Evolutionary conservation across 2,888 invertebrate genomes (phyloP), one percentile per base, ranked within the genome.

Genomic region (Heteromurus nitidus): DNA sequence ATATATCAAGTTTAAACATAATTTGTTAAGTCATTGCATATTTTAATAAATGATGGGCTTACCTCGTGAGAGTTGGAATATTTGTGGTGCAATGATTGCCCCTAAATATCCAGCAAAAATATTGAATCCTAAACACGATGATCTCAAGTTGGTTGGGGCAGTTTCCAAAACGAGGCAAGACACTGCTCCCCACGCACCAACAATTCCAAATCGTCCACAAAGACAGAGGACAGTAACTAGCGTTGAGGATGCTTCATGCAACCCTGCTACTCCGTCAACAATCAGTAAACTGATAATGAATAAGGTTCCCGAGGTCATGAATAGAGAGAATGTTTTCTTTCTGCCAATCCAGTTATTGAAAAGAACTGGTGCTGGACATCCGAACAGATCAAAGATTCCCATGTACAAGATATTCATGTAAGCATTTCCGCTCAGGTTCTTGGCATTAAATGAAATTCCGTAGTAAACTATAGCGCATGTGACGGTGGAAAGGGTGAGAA

Each of bases 331-430:
- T 5, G 86, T 80, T 55, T 80, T 84, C 22, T 74, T 69, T 79
- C 86, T 53, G 20, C 85, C 85, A 1, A 86, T 67, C 28, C 81
- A 60, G 47, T 84, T 84, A 36, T 76, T 83, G 18, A 82, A 76
- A 11, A 72, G 53, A 24, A 84, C 69, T 11, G 84, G 24, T 13
- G 82, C 82, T 1, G 84, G 82, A 16, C 47, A 79, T 1, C 55
- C 86, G 18, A 84, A 30, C 13, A 81, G 44, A 42, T 86, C 86
- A 20, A 85, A 76, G 5, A 85, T 28, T 7, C 85, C 86, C 77
- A 86, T 76, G 72, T 82, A 85, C 11, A 86, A 44, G 44, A 87
- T 70, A 62, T 86, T 87, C 42, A 82, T 24, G 58, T 85, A 84
- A 9, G 75, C 55, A 74, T 84, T 76, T 30, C 85, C 84, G 30